Evolutionary conservation across 2,888 invertebrate species (phyloP).

Genomic region (Macrosoma leucophasiata): DNA sequence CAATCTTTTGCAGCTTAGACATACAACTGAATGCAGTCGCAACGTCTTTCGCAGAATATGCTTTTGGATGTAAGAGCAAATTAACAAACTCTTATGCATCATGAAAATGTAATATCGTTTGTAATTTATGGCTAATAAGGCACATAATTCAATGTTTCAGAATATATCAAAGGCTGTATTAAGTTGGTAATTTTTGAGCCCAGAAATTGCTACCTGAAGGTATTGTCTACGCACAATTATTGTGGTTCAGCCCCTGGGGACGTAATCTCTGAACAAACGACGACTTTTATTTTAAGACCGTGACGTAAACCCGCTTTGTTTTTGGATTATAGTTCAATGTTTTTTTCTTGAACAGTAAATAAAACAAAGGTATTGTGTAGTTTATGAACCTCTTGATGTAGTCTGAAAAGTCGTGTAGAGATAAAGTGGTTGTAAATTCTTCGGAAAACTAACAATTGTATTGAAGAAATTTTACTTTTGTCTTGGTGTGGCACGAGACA

Average conservation of each 20-base stretch:
- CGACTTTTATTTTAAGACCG: slow-evolving; percentile 58
- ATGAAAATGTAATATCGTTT: no score
- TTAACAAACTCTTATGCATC: slow-evolving; percentile 15
- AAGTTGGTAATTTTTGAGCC: slow-evolving; percentile 35
- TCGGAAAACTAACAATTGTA: no score
- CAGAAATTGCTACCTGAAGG: slow-evolving; percentile 59
- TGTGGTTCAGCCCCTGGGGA: slow-evolving; percentile 48
- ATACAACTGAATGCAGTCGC: slow-evolving; percentile 31
- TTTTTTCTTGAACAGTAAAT: slow-evolving; percentile 14
- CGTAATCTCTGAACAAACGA: slow-evolving; percentile 61
- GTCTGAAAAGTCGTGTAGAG: slow-evolving; percentile 17
- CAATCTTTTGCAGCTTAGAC: slow-evolving; percentile 23
- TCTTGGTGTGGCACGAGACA: no score
- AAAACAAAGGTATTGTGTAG: slow-evolving; percentile 16
- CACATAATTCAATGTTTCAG: no score
- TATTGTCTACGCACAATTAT: slow-evolving; percentile 55
- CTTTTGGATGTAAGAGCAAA: slow-evolving; percentile 22
- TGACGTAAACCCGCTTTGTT: slow-evolving; percentile 56
- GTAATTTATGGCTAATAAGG: no score
- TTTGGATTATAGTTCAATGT: slow-evolving; percentile 35
- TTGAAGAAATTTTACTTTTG: no score
- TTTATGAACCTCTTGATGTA: slow-evolving; percentile 10
- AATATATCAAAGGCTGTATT: slow-evolving; percentile 24
- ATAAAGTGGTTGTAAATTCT: slow-evolving; percentile 20
- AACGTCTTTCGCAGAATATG: slow-evolving; percentile 40